phyloP scores from a whole-genome alignment of 2,888 invertebrate genomes.

The Amorpha juglandis region DNA sequence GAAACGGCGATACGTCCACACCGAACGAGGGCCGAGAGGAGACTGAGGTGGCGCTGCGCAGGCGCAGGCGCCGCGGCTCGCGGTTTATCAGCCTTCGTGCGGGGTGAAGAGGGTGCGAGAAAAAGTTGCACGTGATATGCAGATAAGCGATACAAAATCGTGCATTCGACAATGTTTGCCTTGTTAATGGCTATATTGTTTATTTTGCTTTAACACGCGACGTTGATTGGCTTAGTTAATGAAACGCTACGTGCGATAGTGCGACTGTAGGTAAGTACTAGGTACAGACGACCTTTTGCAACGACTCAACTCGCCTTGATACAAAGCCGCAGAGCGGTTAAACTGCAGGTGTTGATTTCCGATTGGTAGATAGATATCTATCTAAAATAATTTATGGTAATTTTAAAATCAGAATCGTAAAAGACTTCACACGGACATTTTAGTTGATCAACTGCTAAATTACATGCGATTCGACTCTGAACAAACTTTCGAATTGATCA shows the following conservation, averaged over 20 bases:
- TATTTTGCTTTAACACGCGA: conserved; percentile 32
- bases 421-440: no score
- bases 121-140: conserved; percentile 76
- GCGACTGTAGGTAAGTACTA: neutral
- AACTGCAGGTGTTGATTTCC: conserved; percentile 20
- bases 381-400: no score
- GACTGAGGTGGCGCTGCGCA: conserved; percentile 76
- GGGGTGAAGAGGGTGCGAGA: conserved; percentile 69
- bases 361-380: conserved; percentile 1
- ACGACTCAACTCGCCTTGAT: conserved; percentile 1
- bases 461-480: no score
- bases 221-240: conserved; percentile 17
- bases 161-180: conserved; percentile 44
- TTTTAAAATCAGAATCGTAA: no score
- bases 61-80: conserved; percentile 60
- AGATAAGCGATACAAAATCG: conserved; percentile 63
- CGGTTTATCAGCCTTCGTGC: conserved; percentile 77
- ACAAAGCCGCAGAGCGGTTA: conserved; percentile 15
- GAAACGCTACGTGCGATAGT: conserved; percentile 3
- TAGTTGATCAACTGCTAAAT: no score
- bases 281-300: conserved; percentile 16
- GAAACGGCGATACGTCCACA: conserved; percentile 52
- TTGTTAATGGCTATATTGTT: conserved; percentile 32
- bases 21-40: conserved; percentile 55
- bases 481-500: no score